Conservation (phyloP, 2,888 invertebrate species). For the Brenthis daphne region DNA sequence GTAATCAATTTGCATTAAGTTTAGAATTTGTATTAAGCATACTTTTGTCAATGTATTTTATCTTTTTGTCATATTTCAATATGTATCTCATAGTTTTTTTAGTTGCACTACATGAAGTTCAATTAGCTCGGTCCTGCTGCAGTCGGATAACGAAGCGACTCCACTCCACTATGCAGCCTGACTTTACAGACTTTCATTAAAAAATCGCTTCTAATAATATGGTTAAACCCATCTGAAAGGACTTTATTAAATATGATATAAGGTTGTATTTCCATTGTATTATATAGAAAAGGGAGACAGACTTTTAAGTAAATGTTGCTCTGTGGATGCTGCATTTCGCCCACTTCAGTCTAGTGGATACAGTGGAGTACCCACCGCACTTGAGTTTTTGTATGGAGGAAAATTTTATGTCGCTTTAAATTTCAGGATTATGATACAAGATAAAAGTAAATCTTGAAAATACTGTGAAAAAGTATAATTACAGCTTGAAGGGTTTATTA, state of each 20-base stretch:
- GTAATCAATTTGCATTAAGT: too few species aligned
- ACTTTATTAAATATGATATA: slow-evolving; percentile 15
- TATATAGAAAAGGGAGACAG: slow-evolving; percentile 28
- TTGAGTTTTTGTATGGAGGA: slow-evolving; percentile 45
- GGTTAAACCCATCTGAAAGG: slow-evolving; percentile 17
- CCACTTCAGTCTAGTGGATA: slow-evolving; percentile 44
- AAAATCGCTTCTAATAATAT: slow-evolving; percentile 39
- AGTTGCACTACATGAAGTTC: slow-evolving; percentile 24
- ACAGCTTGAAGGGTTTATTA: neutral
- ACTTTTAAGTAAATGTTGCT: slow-evolving; percentile 43
- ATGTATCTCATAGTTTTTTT: slow-evolving; percentile 15
- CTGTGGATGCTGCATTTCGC: slow-evolving; percentile 46
- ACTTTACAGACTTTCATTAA: slow-evolving; percentile 40
- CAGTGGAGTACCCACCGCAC: slow-evolving; percentile 44
- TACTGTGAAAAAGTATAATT: slow-evolving; percentile 1
- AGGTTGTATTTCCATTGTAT: slow-evolving; percentile 28
- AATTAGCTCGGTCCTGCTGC: slow-evolving; percentile 40
- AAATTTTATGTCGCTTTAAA: slow-evolving; percentile 39
- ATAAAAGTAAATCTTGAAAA: slow-evolving; percentile 16
- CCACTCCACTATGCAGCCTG: slow-evolving; percentile 43
- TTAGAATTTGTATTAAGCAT: too few species aligned
- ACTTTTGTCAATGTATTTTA: neutral
- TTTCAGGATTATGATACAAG: slow-evolving; percentile 34
- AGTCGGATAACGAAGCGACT: slow-evolving; percentile 45
- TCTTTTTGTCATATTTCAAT: neutral